Evolutionary conservation across 2,113 vertebrate species (phyloP).

Genomic region (Aspidoscelis tigris): DNA sequence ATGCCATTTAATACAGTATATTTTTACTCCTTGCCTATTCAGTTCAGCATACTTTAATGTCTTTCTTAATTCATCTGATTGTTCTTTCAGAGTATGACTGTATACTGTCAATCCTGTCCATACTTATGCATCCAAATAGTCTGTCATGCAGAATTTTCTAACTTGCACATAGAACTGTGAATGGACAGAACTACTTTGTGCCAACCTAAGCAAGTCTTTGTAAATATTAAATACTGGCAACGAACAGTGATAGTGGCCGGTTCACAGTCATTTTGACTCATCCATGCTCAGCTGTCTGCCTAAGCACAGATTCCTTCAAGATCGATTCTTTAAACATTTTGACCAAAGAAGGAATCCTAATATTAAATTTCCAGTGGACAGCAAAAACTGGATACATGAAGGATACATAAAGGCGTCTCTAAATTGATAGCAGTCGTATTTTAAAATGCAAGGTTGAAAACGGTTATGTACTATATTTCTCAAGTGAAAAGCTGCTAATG

Average conservation of each 20-base stretch:
- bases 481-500: constrained; percentile 35
- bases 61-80: not conserved
- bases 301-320: not conserved
- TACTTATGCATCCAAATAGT: not conserved
- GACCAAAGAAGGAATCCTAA: constrained; percentile 12
- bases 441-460: constrained; percentile 41
- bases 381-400: not conserved
- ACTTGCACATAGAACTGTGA: not conserved
- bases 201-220: not conserved
- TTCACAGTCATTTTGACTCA: not conserved
- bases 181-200: not conserved
- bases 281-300: not conserved
- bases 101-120: not conserved
- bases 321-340: not conserved
- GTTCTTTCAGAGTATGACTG: not conserved
- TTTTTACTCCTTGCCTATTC: too few species aligned
- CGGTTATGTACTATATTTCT: constrained; percentile 11
- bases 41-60: not conserved
- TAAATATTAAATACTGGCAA: not conserved
- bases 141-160: not conserved
- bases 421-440: constrained; percentile 35
- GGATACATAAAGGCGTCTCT: constrained; percentile 37
- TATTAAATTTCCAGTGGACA: not conserved
- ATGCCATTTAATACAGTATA: not conserved
- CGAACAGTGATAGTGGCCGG: not conserved